Evolutionary conservation across 2,113 vertebrate species (phyloP), one percentile per base, ranked within the genome.

Genomic region (Romanogobio albipinnatus): DNA sequence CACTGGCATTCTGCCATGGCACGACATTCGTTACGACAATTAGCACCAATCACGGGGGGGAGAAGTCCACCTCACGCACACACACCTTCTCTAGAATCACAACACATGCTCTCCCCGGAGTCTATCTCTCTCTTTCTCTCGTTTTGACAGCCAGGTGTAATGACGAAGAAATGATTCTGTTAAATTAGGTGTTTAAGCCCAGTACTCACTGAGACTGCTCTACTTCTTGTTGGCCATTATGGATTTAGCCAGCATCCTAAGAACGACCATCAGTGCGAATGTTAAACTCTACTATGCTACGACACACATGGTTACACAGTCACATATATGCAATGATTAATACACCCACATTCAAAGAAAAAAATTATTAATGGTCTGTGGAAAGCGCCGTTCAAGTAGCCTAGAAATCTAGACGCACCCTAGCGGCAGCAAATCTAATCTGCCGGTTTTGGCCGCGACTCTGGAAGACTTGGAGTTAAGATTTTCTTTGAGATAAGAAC

Each of bases 11-110:
- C 80, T 82, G 91, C 93, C 93, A 94, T 79, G n/a, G 75, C 91
- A 92, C 89, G 83, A 84, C 90, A 89, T 90, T 91, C 84, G 81
- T 93, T 92, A 90, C 91, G 84, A 90, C 92, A 93, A 93, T 95
- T 93, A 94, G 90, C 90, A 88, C 84, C 88, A 89, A 89, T 85
- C 86, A 53, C 36, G 9, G 85, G 86, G 89, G 73, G 88, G 86
- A 85, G 78, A 88, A 81, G 78, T 83, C 90, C 83, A 84, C 88
- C 90, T 88, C 71, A 75, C 47, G 1, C 84, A 66, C 71, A 64
- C 78, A 58, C 66, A 59, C 74, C 9, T 39, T 83, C 75, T 58
- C 24, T 43, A 5, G 39, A 29, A 74, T 77, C 53, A 84, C 64
- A 64, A 83, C 76, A 76, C 82, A 82, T 78, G 51, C 43, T 13